phyloP scores from a whole-genome alignment of 2,888 invertebrate genomes.

The Pseudococcus longispinus region DNA sequence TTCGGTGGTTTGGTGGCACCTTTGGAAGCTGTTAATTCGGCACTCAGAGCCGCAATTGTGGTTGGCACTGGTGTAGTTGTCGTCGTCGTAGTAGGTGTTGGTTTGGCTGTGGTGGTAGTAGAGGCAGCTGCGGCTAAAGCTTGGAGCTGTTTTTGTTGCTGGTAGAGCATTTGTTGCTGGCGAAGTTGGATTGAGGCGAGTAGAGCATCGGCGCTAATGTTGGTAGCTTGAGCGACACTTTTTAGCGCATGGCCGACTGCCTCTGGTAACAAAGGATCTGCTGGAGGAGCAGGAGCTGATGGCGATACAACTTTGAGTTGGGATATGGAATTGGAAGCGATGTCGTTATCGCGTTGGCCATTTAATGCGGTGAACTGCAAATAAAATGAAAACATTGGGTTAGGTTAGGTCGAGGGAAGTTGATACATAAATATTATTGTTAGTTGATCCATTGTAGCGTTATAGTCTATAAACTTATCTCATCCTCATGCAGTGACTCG shows the following conservation, averaged over 20 bases:
- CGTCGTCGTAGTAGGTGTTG: constrained; percentile 63
- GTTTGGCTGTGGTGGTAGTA: constrained; percentile 64
- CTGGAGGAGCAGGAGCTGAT: background rate
- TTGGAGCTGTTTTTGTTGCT: constrained; percentile 56
- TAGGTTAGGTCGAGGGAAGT: background rate
- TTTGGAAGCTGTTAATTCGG: constrained; percentile 59
- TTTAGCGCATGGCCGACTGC: constrained; percentile 60
- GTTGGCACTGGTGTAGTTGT: constrained; percentile 63
- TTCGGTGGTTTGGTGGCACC: constrained; percentile 61
- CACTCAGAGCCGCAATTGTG: constrained; percentile 61
- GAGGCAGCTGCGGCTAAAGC: constrained; percentile 65
- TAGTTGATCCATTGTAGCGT: no score
- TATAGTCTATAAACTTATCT: no score
- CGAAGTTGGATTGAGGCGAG: constrained; percentile 72
- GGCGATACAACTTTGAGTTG: constrained; percentile 43
- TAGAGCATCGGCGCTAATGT: constrained; percentile 79
- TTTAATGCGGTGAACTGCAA: constrained; percentile 47
- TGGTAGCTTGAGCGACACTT: constrained; percentile 73
- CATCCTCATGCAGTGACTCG: no score
- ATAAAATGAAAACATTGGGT: background rate
- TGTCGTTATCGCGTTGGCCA: constrained; percentile 14
- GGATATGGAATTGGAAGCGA: constrained; percentile 49
- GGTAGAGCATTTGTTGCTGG: constrained; percentile 59
- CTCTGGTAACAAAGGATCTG: constrained; percentile 59
- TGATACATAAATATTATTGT: no score